Evolutionary conservation across 2,113 vertebrate species (phyloP), one percentile per base, ranked within the genome.

Genomic region (Lepus americanus): DNA sequence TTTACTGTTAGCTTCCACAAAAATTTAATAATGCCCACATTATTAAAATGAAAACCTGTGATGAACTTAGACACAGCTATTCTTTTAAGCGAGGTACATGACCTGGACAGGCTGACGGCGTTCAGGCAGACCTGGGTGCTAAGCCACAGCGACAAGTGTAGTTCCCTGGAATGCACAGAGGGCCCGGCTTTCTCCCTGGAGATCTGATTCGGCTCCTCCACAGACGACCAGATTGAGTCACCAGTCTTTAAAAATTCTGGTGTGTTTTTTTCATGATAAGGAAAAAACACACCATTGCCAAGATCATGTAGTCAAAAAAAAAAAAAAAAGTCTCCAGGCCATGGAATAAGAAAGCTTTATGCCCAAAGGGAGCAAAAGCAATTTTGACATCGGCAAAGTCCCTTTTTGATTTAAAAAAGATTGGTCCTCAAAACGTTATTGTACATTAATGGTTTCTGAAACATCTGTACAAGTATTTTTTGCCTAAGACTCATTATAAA

Each of bases 341-440:
- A 92, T 85, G 11, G 91, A 90, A 96, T 86, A 94, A 76, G 78
- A 82, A 90, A 86, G 25, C 49, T 82, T 70, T 95, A 84, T 66
- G 33, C 0, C 59, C 55, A 14, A 53, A 72, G 89, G 83, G n/a
- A 80, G 49, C 16, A 94, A 94, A 51, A 96, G 95, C 63, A 96
- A 86, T 74, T 92, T 67, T 95, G 53, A 67, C 22, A 79, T 67
- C 90, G 86, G 87, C 96, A 97, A 80, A 59, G 66, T 97, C 97
- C 97, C 91, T 97, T 97, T 95, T 91, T 49, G 29, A 72, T 88
- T 96, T 85, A 39, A 59, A 92, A 95, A 0, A 12, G 84, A 97
- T 72, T 96, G 97, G 74, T 97, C 77, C 89, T 88, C 86, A 97
- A 95, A 98, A 94, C 92, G 94, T 51, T 78, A 92, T 73, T 92